phyloP scores from a whole-genome alignment of 2,113 vertebrate species.

The Larimichthys polyactis region DNA sequence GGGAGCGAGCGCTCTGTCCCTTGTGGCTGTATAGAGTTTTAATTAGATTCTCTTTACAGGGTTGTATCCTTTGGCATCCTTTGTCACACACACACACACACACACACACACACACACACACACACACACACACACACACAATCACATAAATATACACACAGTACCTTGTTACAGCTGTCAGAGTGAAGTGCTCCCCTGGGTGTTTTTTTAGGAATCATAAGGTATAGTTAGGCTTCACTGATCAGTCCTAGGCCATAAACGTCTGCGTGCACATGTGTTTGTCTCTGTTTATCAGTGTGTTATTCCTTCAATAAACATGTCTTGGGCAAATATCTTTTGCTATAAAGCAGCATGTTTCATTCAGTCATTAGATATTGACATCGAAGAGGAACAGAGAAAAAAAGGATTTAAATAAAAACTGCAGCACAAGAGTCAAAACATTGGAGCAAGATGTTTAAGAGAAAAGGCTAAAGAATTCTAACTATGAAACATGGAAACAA shows the following conservation, averaged over 20 bases:
- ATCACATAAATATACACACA: slow-evolving; percentile 69
- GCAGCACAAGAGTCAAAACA: background rate
- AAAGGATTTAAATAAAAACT: slow-evolving; percentile 18
- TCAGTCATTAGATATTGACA: slow-evolving; percentile 41
- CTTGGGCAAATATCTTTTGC: slow-evolving; percentile 49
- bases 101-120: slow-evolving; percentile 69
- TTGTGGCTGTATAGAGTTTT: slow-evolving; percentile 74
- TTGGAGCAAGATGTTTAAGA: background rate
- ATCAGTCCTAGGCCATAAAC: slow-evolving; percentile 69
- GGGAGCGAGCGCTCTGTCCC: slow-evolving; percentile 48
- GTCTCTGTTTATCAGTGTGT: slow-evolving; percentile 54
- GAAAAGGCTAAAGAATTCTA: background rate
- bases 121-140: slow-evolving; percentile 40
- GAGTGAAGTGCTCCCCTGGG: slow-evolving; percentile 64
- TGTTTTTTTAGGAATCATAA: slow-evolving; percentile 60
- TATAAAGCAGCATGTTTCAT: slow-evolving; percentile 47
- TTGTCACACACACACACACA: slow-evolving; percentile 52
- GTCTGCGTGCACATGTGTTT: slow-evolving; percentile 18
- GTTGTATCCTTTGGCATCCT: slow-evolving; percentile 78
- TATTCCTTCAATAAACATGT: slow-evolving; percentile 62
- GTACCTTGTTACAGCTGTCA: slow-evolving; percentile 79
- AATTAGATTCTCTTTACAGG: slow-evolving; percentile 81
- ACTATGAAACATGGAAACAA: background rate
- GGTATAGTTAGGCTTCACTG: slow-evolving; percentile 70
- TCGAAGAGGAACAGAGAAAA: slow-evolving; percentile 8